phyloP scores from a whole-genome alignment of 1,140 invertebrate species.

The Hormaphis cornu region DNA sequence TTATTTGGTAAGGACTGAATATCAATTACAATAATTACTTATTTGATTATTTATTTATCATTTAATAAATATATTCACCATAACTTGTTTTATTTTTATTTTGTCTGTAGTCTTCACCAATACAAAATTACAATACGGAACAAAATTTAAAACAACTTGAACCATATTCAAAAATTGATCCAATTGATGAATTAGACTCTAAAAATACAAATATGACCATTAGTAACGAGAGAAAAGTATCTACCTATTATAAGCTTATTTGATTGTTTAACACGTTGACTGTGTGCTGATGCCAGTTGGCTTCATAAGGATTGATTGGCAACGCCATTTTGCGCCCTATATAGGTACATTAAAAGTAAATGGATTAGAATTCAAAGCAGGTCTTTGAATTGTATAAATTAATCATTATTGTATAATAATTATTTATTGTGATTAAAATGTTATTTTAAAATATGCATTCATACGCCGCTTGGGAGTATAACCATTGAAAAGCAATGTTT shows the following conservation, averaged over 20 bases:
- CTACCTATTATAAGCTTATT: no score
- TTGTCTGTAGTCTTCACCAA: slow-evolving; percentile 8
- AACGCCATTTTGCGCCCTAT: no score
- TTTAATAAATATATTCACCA: background rate
- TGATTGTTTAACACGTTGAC: no score
- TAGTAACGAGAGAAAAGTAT: slow-evolving; percentile 24
- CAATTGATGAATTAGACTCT: background rate
- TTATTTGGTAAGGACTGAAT: slow-evolving; percentile 25
- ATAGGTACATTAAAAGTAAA: no score
- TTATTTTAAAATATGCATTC: no score
- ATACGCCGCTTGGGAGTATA: no score
- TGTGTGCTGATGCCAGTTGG: no score
- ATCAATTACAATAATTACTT: background rate
- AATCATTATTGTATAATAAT: background rate
- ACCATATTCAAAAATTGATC: background rate
- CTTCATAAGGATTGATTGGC: no score
- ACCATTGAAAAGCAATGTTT: no score
- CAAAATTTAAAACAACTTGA: background rate
- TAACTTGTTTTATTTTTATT: background rate
- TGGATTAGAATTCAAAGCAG: no score
- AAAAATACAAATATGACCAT: slow-evolving; percentile 7
- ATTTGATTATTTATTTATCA: slow-evolving; percentile 10
- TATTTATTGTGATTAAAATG: background rate
- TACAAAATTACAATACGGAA: slow-evolving; percentile 3
- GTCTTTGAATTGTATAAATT: no score